Conservation (phyloP, 2,797 vertebrate species). For the Meda fulgida region DNA sequence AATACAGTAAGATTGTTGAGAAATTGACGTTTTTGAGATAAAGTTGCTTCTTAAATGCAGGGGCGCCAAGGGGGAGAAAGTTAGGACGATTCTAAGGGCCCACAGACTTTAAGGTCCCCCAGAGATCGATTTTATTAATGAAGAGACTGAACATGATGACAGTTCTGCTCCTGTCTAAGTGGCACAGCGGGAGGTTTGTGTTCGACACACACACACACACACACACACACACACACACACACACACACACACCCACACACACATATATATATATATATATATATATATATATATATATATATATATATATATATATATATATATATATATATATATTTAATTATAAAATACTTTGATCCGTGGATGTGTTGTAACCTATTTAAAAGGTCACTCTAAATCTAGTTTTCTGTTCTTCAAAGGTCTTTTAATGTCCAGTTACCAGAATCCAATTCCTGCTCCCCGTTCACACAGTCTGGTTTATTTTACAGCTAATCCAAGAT, state of each 20-base stretch:
- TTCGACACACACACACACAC: background rate
- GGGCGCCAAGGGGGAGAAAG: too few species aligned
- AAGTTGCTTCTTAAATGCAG: too few species aligned
- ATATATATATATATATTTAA: too few species aligned
- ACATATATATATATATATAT: too few species aligned
- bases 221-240: too few species aligned
- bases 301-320: too few species aligned
- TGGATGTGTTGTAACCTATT: background rate
- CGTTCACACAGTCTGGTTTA: background rate
- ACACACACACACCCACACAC: too few species aligned
- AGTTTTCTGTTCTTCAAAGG: background rate
- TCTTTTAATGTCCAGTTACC: background rate
- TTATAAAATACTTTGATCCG: background rate
- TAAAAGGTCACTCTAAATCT: background rate
- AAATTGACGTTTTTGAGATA: too few species aligned
- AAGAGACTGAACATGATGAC: background rate
- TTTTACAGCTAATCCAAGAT: background rate
- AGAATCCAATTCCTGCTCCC: background rate
- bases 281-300: too few species aligned
- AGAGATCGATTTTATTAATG: background rate
- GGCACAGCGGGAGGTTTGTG: background rate
- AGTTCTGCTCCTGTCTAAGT: background rate
- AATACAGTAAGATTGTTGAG: too few species aligned
- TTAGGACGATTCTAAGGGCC: too few species aligned
- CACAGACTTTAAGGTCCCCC: background rate